Evolutionary conservation across 2,797 vertebrate species (phyloP).

Genomic region (Lithobates pipiens): DNA sequence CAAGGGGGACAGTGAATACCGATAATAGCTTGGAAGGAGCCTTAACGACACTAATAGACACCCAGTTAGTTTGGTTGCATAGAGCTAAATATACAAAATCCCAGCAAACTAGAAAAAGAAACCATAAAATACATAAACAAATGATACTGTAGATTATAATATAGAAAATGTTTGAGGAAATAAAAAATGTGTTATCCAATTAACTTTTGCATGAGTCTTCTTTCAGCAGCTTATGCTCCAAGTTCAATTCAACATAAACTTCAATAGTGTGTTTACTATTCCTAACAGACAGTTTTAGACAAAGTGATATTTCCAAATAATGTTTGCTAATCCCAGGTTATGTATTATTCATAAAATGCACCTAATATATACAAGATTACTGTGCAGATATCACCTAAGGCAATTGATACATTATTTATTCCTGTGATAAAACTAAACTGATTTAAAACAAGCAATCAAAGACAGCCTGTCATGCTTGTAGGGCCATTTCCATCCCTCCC

Average conservation of each 20-base stretch:
- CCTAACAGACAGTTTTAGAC: constrained; percentile 5
- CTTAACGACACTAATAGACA: too few species aligned
- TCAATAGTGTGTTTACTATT: not conserved
- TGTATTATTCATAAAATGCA: constrained; percentile 41
- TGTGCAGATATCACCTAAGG: constrained; percentile 12
- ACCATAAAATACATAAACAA: too few species aligned
- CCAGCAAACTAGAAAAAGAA: too few species aligned
- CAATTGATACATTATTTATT: constrained; percentile 52
- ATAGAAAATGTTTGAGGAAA: too few species aligned
- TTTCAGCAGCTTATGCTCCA: not conserved
- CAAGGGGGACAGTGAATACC: too few species aligned
- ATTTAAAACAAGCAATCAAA: not conserved
- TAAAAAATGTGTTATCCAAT: too few species aligned
- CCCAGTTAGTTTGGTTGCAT: too few species aligned
- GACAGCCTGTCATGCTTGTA: not conserved
- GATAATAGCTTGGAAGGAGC: too few species aligned
- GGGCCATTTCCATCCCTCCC: not conserved
- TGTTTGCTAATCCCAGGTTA: constrained; percentile 20
- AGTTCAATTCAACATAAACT: not conserved
- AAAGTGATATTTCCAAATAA: constrained; percentile 10
- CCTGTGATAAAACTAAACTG: constrained; percentile 5
- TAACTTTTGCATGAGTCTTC: too few species aligned
- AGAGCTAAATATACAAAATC: too few species aligned
- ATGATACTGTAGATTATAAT: too few species aligned
- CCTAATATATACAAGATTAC: constrained; percentile 6